A percentile compares a stretch with the other conserved stretches of the same genome.
Evolutionary conservation across 53 echinoderm and acorn worm species (phyloP).

Genomic region (Apostichopus leukothele): DNA sequence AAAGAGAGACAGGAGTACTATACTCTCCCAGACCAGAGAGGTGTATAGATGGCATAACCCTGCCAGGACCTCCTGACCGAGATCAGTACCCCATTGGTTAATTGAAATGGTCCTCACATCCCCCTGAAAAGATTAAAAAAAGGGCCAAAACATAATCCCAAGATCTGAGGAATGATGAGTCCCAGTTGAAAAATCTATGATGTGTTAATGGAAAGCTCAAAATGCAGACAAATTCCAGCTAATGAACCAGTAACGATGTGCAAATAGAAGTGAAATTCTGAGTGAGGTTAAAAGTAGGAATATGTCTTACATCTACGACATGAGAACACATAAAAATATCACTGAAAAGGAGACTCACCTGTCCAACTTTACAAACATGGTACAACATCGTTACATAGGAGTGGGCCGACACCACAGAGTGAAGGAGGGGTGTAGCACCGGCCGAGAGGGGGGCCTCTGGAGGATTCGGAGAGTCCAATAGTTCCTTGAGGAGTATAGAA

Average conservation of each 20-base stretch:
- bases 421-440: conserved; percentile 86
- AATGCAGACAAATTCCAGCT: too few relatives aligned
- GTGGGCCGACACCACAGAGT: conserved; percentile 92
- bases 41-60: conserved; percentile 95
- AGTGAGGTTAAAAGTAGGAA: neutral
- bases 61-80: conserved; percentile 84
- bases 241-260: neutral
- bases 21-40: conserved; percentile 98
- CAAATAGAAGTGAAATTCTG: neutral
- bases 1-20: conserved; percentile 82
- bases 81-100: conserved; percentile 97
- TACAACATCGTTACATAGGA: conserved; percentile 97
- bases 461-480: conserved; percentile 88
- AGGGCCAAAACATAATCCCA: too few relatives aligned
- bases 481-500: conserved; percentile 85
- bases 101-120: conserved; percentile 95
- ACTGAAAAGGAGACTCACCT: conserved; percentile 51
- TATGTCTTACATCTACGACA: neutral
- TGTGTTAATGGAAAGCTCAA: too few relatives aligned
- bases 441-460: conserved; percentile 82
- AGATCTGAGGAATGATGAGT: too few relatives aligned
- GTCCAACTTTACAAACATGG: conserved; percentile 95
- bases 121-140: conserved; percentile 58
- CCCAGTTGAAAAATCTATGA: too few relatives aligned
- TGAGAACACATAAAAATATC: neutral